Conservation (phyloP, 2,797 vertebrate genomes). For the Galaxias olidus region DNA sequence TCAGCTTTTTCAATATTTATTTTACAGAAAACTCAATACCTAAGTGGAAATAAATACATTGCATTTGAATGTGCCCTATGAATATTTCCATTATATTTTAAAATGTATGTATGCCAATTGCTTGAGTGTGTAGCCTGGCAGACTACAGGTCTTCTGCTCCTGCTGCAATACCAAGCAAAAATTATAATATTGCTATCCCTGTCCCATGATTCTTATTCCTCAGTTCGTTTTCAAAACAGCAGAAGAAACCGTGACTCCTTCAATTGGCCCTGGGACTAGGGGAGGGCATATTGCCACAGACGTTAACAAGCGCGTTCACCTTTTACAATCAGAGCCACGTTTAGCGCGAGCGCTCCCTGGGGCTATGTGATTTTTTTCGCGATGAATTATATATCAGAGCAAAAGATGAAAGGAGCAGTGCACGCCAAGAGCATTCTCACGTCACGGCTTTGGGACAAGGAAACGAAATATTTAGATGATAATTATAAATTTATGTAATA, state of each 20-base stretch:
- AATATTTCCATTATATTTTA: not conserved
- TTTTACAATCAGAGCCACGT: conserved; percentile 66
- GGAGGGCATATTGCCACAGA: conserved; percentile 70
- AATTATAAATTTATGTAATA: conserved; percentile 26
- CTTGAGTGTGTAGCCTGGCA: conserved; percentile 15
- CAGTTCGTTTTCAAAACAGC: conserved; percentile 59
- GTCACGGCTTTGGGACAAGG: conserved; percentile 54
- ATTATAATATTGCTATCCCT: conserved; percentile 34
- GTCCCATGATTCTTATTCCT: conserved; percentile 65
- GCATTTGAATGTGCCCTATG: too few relatives aligned
- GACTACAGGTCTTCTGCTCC: conserved; percentile 2
- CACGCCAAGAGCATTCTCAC: conserved; percentile 55
- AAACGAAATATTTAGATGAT: conserved; percentile 42
- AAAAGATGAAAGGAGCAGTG: conserved; percentile 66
- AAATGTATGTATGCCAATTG: not conserved
- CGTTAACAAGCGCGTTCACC: conserved; percentile 73
- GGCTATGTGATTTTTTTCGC: conserved; percentile 70
- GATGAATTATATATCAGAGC: conserved; percentile 79
- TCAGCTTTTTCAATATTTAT: too few relatives aligned
- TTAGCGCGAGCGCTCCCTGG: conserved; percentile 71
- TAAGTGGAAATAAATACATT: too few relatives aligned
- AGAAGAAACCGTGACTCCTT: conserved; percentile 63
- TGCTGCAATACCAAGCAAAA: conserved; percentile 24
- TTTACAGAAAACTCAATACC: too few relatives aligned
- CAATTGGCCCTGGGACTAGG: conserved; percentile 61